A percentile compares a stretch with the other conserved stretches of the same genome.
Evolutionary conservation across 2,113 vertebrate genomes (phyloP).

Genomic region (Chionis minor): DNA sequence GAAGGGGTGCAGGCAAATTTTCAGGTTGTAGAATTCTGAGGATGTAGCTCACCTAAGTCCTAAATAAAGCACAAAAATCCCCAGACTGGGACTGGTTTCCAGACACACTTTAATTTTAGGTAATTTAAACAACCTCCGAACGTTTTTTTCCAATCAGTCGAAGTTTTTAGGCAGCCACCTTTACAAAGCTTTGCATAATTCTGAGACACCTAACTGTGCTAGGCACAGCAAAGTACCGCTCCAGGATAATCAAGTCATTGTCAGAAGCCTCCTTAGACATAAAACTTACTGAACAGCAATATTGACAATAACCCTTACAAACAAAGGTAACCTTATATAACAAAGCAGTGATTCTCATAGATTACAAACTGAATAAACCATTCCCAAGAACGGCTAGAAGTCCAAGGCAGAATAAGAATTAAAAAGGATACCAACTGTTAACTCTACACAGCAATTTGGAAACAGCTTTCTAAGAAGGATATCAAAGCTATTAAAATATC

Average conservation of each 20-base stretch:
- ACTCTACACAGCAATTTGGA: background rate
- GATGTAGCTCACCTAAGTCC: background rate
- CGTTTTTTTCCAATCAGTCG: background rate
- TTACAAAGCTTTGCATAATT: background rate
- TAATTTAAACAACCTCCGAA: background rate
- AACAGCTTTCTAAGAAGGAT: background rate
- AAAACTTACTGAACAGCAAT: background rate
- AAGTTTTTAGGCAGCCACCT: background rate
- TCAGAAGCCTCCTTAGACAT: background rate
- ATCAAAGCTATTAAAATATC: background rate
- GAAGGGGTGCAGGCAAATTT: background rate
- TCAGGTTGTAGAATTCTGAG: background rate
- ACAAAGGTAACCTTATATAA: background rate
- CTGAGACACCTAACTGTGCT: background rate
- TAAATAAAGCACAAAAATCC: background rate
- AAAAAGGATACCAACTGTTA: background rate
- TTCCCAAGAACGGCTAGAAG: background rate
- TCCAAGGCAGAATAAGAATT: background rate
- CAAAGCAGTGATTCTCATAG: background rate
- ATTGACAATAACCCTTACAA: background rate
- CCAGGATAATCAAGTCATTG: background rate
- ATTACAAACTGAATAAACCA: background rate
- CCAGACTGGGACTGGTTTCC: background rate
- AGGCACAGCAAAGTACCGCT: background rate
- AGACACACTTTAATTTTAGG: background rate